phyloP scores from a whole-genome alignment of 2,113 vertebrate species.

The Zosterops borbonicus region DNA sequence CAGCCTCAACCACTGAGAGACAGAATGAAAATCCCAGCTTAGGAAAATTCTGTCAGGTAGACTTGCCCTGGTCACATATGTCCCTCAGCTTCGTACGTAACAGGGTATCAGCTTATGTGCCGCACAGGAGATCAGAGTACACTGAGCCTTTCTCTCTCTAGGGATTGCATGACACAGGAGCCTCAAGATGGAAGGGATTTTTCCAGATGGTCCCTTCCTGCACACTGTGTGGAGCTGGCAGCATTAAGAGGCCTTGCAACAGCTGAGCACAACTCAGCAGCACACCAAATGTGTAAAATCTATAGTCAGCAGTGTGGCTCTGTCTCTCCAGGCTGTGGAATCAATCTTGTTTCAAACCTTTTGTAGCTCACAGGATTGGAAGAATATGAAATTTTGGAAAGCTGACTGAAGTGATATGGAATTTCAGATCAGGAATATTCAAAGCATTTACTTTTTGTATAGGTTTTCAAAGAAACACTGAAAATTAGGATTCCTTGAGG shows the following conservation, averaged over 20 bases:
- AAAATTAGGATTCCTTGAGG: not conserved
- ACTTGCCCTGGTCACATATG: not conserved
- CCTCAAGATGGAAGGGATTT: not conserved
- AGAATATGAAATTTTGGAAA: not conserved
- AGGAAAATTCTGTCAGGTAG: not conserved
- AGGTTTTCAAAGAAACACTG: not conserved
- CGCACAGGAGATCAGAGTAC: rapidly evolving
- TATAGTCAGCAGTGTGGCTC: not conserved
- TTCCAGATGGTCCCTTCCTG: constrained; percentile 42
- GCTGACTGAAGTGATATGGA: not conserved
- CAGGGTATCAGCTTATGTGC: not conserved
- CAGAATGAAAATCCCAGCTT: not conserved
- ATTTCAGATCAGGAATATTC: not conserved
- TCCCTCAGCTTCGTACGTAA: not conserved
- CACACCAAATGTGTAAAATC: not conserved
- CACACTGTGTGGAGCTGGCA: constrained; percentile 6
- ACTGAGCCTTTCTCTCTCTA: not conserved
- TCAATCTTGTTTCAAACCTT: not conserved
- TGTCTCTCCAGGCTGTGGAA: not conserved
- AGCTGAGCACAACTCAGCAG: not conserved
- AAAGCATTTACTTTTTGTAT: not conserved
- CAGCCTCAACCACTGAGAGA: not conserved
- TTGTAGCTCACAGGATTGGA: not conserved
- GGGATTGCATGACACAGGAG: not conserved
- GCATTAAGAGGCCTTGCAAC: not conserved